Conservation (phyloP, 2,888 invertebrate genomes). For the Leptura quadrifasciata region DNA sequence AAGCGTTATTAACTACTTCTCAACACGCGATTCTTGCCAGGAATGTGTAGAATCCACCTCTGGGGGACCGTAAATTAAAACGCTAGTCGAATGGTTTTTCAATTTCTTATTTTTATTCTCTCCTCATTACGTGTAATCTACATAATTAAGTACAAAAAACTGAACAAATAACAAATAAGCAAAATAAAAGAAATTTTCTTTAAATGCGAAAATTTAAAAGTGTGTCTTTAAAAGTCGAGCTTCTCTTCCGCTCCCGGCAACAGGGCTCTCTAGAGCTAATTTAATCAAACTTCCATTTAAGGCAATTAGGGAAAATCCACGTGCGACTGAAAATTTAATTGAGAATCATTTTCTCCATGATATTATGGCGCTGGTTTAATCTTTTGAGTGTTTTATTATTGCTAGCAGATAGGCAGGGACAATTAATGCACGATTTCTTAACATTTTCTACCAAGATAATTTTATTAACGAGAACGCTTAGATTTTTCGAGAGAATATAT, state of each 20-base stretch:
- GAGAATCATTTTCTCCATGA: slow-evolving; percentile 28
- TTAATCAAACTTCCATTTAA: slow-evolving; percentile 39
- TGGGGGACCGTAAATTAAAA: no score
- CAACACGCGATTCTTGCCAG: no score
- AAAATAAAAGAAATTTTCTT: no score
- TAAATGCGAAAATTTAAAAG: no score
- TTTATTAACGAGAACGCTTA: not conserved
- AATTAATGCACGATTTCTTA: not conserved
- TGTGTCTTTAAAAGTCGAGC: not conserved
- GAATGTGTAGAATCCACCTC: no score
- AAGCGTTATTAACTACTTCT: no score
- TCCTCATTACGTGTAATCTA: no score
- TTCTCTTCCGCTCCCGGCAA: slow-evolving; percentile 19
- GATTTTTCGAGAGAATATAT: not conserved
- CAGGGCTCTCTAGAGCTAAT: slow-evolving; percentile 18
- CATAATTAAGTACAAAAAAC: no score
- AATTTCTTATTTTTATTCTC: no score
- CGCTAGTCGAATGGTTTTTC: no score
- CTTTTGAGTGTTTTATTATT: slow-evolving; percentile 34
- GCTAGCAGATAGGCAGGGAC: not conserved
- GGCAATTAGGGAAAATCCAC: slow-evolving; percentile 31
- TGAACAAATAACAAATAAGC: no score
- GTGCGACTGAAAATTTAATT: slow-evolving; percentile 39
- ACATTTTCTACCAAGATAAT: not conserved
- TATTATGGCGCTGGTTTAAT: slow-evolving; percentile 19